Evolutionary conservation across 2,888 invertebrate genomes (phyloP).

Genomic region (Mactromeris polynyma): DNA sequence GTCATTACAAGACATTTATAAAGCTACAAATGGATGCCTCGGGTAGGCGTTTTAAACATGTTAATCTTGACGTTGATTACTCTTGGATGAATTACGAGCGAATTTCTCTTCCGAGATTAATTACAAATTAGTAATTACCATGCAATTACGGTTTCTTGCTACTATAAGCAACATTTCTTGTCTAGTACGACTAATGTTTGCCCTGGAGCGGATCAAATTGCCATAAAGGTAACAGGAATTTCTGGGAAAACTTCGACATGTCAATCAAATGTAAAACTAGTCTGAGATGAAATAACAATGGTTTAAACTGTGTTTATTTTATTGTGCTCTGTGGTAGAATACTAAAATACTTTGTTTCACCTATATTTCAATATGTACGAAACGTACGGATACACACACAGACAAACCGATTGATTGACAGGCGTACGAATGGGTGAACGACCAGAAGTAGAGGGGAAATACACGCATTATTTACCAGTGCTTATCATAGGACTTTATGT

Average conservation of each 20-base stretch:
- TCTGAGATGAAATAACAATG: neutral
- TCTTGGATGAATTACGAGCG: neutral
- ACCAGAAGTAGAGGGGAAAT: too few relatives aligned
- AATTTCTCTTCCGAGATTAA: neutral
- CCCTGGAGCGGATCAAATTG: neutral
- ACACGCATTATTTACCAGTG: too few relatives aligned
- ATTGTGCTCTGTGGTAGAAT: neutral
- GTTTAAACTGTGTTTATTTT: neutral
- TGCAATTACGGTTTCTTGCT: neutral
- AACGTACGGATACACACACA: neutral
- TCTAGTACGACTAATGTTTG: neutral
- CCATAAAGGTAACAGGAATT: neutral
- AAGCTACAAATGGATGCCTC: neutral
- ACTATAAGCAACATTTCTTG: neutral
- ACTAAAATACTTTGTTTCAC: too few relatives aligned
- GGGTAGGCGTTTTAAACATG: neutral
- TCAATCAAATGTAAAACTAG: neutral
- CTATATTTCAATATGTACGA: too few relatives aligned
- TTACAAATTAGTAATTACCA: neutral
- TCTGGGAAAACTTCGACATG: neutral
- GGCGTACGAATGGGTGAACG: neutral
- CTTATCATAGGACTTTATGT: too few relatives aligned
- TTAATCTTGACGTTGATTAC: slow-evolving; percentile 1
- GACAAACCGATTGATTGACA: neutral
- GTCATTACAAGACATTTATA: neutral